A percentile compares a stretch with the other conserved stretches of the same genome.
Conservation (phyloP, 2,113 vertebrate species). For the Gadus chalcogrammus region DNA sequence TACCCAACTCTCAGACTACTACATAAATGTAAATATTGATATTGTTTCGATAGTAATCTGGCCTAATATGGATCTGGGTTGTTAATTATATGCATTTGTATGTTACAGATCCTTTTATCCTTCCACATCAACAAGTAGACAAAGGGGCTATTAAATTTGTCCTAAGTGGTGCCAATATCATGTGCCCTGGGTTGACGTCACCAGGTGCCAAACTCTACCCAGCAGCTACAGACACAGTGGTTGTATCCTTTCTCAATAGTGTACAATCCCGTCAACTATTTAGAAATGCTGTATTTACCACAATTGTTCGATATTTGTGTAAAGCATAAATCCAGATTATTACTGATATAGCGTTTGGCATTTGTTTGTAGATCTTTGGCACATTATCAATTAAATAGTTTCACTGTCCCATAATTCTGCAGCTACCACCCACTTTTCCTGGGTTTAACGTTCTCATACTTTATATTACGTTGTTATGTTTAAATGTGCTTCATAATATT, state of each 20-base stretch:
- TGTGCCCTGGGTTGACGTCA: slow-evolving; percentile 95
- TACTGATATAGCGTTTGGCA: no score
- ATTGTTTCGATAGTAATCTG: not conserved
- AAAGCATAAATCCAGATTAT: no score
- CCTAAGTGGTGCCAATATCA: slow-evolving; percentile 96
- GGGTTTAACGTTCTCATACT: no score
- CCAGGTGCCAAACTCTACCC: slow-evolving; percentile 94
- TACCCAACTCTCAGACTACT: slow-evolving; percentile 93
- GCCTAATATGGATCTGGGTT: no score
- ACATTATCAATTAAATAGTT: no score
- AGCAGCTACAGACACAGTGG: slow-evolving; percentile 84
- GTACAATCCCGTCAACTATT: not conserved
- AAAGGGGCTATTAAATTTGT: slow-evolving; percentile 99
- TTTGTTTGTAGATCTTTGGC: no score
- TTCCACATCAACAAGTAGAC: slow-evolving; percentile 97
- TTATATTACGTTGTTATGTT: no score
- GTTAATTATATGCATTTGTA: slow-evolving; percentile 24
- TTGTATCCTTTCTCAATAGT: slow-evolving; percentile 84
- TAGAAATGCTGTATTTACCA: not conserved
- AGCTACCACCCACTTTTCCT: no score
- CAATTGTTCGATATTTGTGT: not conserved
- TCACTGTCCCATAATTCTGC: no score
- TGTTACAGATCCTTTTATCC: slow-evolving; percentile 89
- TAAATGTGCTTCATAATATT: not conserved
- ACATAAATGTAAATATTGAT: slow-evolving; percentile 86